phyloP scores from a whole-genome alignment of 2,113 vertebrate species.

The Ornithorhynchus anatinus region DNA sequence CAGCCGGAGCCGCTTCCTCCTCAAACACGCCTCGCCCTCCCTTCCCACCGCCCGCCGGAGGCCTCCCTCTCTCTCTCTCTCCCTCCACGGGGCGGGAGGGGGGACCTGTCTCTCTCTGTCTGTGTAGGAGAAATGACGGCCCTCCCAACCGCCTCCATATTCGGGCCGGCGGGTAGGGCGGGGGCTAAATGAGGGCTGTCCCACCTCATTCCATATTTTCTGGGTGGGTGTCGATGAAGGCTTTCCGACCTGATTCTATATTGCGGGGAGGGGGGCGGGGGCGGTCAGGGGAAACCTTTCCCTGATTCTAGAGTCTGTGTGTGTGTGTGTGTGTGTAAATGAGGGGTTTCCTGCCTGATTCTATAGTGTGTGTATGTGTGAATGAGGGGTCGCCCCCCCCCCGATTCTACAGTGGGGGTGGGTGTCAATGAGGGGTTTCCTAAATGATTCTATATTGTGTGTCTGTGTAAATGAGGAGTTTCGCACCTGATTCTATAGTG shows the following conservation, averaged over 20 bases:
- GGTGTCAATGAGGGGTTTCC: slow-evolving; percentile 54
- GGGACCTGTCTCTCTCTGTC: slow-evolving; percentile 52
- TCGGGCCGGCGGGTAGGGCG: slow-evolving; percentile 73
- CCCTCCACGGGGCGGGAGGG: slow-evolving; percentile 51
- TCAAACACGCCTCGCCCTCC: slow-evolving; percentile 68
- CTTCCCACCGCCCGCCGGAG: slow-evolving; percentile 38
- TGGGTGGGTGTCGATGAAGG: slow-evolving; percentile 82
- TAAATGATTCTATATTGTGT: slow-evolving; percentile 67
- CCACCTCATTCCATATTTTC: slow-evolving; percentile 73
- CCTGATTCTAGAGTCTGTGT: too few relatives aligned
- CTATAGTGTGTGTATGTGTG: too few relatives aligned
- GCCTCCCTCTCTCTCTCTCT: slow-evolving; percentile 19
- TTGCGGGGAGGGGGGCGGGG: slow-evolving; percentile 82
- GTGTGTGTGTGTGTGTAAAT: slow-evolving; percentile 79
- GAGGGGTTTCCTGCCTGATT: slow-evolving; percentile 78
- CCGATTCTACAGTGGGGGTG: neutral
- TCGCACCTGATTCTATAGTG: slow-evolving; percentile 71
- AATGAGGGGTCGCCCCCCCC: too few relatives aligned
- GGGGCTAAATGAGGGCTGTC: slow-evolving; percentile 70
- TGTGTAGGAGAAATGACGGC: too few relatives aligned
- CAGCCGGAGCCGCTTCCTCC: slow-evolving; percentile 16
- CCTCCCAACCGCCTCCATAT: slow-evolving; percentile 63
- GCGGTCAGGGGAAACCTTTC: slow-evolving; percentile 79
- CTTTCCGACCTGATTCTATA: slow-evolving; percentile 86
- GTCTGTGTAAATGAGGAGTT: slow-evolving; percentile 74